These are phyloP conservation scores for Cettia cetti DNA, from an alignment of 2,113 vertebrate genomes.

Conservation along the genomic window DNA sequence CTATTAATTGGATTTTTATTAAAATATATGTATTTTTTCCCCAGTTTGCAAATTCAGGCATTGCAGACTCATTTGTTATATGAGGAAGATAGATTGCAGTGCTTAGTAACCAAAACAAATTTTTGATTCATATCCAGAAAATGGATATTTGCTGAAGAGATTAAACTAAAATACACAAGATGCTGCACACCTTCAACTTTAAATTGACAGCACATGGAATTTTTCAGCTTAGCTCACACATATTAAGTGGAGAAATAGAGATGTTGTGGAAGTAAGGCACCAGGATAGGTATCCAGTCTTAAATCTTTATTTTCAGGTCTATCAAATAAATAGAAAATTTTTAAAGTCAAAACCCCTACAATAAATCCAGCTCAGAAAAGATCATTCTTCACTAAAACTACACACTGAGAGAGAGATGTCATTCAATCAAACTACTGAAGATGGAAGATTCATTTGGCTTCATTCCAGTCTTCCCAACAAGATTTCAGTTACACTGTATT, in stretches of 20 bases:
- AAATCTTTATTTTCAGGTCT: constrained; percentile 13
- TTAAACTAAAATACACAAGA: background rate
- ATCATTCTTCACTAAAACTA: background rate
- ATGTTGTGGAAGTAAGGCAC: background rate
- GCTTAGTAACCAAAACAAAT: background rate
- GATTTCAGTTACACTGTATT: background rate
- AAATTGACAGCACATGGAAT: background rate
- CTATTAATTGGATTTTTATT: background rate
- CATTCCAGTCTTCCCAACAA: background rate
- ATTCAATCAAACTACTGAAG: background rate
- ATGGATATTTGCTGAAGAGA: background rate
- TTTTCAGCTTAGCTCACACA: background rate
- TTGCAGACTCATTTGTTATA: background rate
- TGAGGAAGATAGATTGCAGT: background rate
- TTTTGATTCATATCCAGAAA: background rate
- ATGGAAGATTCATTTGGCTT: background rate
- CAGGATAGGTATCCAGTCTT: background rate
- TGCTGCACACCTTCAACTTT: background rate
- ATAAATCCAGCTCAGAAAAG: background rate
- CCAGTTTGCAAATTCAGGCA: background rate
- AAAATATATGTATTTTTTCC: background rate
- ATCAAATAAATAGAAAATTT: background rate
- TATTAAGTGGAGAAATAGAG: background rate
- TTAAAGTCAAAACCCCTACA: background rate
- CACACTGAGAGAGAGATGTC: background rate